These are phyloP conservation scores for Lasioglossum leucozonium DNA, from an alignment of 2,888 invertebrate genomes.

Conservation along the genomic window DNA sequence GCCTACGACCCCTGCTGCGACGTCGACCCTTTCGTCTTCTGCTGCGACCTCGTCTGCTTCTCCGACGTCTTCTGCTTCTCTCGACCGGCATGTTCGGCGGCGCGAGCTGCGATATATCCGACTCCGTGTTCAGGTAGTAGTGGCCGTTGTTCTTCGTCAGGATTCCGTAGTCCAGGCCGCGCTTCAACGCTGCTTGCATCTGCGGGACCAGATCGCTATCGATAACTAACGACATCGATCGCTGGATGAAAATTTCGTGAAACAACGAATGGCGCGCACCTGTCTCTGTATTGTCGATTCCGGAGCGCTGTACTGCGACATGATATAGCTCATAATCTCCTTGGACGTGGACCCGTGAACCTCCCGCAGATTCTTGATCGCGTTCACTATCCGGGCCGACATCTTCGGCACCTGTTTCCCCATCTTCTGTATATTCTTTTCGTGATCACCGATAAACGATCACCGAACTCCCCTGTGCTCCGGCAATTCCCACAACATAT, in stretches of 20 bases:
- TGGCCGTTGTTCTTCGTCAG: slow-evolving; percentile 73
- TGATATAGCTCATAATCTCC: slow-evolving; percentile 81
- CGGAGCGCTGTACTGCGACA: slow-evolving; percentile 74
- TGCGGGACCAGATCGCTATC: too few species aligned
- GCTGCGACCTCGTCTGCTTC: slow-evolving; percentile 25
- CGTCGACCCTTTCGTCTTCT: slow-evolving; percentile 16
- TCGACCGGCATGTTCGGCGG: slow-evolving; percentile 32
- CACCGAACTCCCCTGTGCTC: background rate
- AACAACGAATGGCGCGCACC: slow-evolving; percentile 58
- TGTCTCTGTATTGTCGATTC: slow-evolving; percentile 75
- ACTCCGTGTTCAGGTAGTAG: slow-evolving; percentile 74
- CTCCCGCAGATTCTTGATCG: slow-evolving; percentile 79
- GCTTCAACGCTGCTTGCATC: slow-evolving; percentile 75
- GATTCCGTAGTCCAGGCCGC: slow-evolving; percentile 80
- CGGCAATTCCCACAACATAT: background rate
- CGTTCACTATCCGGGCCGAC: slow-evolving; percentile 78
- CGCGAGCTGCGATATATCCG: slow-evolving; percentile 31
- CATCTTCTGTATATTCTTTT: slow-evolving; percentile 55
- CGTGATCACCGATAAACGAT: background rate
- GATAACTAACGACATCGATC: background rate
- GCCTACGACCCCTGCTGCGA: slow-evolving; percentile 5
- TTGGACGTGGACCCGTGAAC: slow-evolving; percentile 79
- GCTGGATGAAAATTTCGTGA: background rate
- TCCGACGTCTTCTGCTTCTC: slow-evolving; percentile 23
- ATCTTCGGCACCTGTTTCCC: slow-evolving; percentile 76